Evolutionary conservation across 2,113 vertebrate genomes (phyloP).

Genomic region (Daboia siamensis): DNA sequence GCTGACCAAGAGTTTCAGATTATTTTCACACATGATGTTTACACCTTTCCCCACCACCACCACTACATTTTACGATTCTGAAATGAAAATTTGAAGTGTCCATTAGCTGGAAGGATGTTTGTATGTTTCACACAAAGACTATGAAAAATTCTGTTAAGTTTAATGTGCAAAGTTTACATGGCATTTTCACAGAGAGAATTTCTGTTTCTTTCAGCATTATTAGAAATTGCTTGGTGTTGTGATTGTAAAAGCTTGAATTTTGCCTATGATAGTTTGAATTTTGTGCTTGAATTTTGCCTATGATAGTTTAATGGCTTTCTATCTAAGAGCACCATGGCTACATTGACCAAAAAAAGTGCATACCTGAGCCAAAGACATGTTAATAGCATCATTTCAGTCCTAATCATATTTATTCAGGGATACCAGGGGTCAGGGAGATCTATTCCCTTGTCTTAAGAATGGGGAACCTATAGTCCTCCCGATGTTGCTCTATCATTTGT

Average conservation of each 20-base stretch:
- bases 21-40: not conserved
- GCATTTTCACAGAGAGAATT: not conserved
- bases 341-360: not conserved
- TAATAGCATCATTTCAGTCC: not conserved
- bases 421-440: not conserved
- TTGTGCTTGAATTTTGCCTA: not conserved
- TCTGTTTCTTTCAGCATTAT: not conserved
- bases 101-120: not conserved
- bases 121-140: not conserved
- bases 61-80: not conserved
- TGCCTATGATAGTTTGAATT: too few relatives aligned
- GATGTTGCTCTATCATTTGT: not conserved
- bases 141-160: not conserved
- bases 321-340: too few relatives aligned
- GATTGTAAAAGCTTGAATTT: not conserved
- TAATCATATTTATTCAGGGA: not conserved
- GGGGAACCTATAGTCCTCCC: not conserved
- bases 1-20: not conserved
- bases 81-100: not conserved
- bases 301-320: not conserved
- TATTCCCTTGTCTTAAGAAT: not conserved
- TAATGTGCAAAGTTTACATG: not conserved
- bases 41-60: not conserved
- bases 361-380: not conserved
- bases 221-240: not conserved